Conservation (phyloP, 2,113 vertebrate species). For the Murina feae region DNA sequence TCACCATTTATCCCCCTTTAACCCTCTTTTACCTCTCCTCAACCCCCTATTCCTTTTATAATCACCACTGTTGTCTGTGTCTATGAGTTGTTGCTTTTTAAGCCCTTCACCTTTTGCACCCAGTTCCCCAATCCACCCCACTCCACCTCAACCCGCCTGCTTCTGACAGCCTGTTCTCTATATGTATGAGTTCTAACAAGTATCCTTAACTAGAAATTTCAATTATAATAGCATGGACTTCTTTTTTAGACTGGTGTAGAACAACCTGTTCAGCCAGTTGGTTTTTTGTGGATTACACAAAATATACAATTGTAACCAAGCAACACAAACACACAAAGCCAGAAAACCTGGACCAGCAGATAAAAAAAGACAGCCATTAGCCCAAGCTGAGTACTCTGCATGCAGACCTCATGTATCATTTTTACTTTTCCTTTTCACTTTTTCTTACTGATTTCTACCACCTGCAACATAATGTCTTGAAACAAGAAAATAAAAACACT, state of each 20-base stretch:
- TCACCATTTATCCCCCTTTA: background rate
- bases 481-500: constrained; percentile 20
- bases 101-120: background rate
- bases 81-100: background rate
- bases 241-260: background rate
- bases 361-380: background rate
- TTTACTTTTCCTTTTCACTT: background rate
- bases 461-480: background rate
- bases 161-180: background rate
- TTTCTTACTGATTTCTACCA: background rate
- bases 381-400: background rate
- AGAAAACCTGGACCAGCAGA: background rate
- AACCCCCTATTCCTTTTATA: background rate
- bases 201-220: background rate
- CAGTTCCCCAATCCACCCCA: background rate
- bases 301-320: background rate
- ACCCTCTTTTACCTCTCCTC: no score
- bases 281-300: constrained; percentile 30
- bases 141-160: no score
- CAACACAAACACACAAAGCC: background rate
- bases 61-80: background rate
- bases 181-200: background rate
- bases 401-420: background rate
- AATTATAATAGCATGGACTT: background rate
- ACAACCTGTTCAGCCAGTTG: constrained; percentile 32